These are phyloP conservation scores for Telmatherina bonti DNA, from an alignment of 2,797 vertebrate species.

Conservation along the genomic window DNA sequence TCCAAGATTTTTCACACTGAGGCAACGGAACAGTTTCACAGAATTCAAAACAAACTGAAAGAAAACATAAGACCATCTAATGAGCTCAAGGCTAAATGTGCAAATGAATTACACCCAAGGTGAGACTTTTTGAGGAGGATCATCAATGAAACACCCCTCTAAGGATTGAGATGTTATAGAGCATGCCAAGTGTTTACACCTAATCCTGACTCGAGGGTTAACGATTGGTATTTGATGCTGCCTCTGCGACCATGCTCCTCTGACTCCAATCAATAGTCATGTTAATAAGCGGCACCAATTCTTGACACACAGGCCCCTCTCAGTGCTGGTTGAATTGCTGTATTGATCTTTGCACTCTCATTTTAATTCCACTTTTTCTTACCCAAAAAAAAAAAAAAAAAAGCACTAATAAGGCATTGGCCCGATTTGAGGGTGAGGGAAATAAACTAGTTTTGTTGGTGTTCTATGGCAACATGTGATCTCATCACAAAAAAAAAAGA, in stretches of 20 bases:
- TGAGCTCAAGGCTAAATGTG: constrained; percentile 32
- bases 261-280: constrained; percentile 80
- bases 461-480: constrained; percentile 46
- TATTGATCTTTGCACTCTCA: constrained; percentile 74
- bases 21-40: constrained; percentile 36
- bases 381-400: constrained; percentile 69
- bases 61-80: constrained; percentile 39
- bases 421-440: constrained; percentile 52
- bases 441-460: constrained; percentile 61
- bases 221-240: constrained; percentile 73
- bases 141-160: constrained; percentile 44
- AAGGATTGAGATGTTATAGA: constrained; percentile 65
- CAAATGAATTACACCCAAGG: constrained; percentile 46
- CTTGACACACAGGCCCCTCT: constrained; percentile 71
- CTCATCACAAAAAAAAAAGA: constrained; percentile 32
- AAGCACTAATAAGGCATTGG: constrained; percentile 60
- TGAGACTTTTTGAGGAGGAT: constrained; percentile 20
- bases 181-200: constrained; percentile 69
- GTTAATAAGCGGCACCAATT: constrained; percentile 80
- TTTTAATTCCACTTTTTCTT: constrained; percentile 79
- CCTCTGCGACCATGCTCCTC: constrained; percentile 59
- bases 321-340: constrained; percentile 71
- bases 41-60: constrained; percentile 20
- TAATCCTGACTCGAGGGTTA: constrained; percentile 70
- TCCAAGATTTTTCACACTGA: constrained; percentile 39